Evolutionary conservation across 2,888 invertebrate genomes (phyloP), one percentile per base, ranked within the genome.

Genomic region (Tuberolachnus salignus): DNA sequence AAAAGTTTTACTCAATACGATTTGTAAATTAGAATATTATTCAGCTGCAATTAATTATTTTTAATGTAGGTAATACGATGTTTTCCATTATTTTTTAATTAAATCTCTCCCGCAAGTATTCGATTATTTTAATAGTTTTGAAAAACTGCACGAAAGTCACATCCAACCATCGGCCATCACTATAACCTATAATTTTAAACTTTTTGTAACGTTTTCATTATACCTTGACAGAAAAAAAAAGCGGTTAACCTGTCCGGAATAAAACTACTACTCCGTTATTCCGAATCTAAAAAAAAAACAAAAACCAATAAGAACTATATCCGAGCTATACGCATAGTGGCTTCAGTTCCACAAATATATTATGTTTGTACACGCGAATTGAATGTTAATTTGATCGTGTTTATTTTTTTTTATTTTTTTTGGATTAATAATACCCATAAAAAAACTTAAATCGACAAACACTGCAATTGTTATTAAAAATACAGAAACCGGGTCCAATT

Each of bases 201-300:
- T 61, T 51, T 34, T 44, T 13, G 16, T 0, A 34, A 73, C 13
- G 16, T 73, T 63, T 72, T 51, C 21, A 11, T 13, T 26, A 49
- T 14, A 9, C 26, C 1, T 3, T 9, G n/a, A 34, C 3, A 34
- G 6, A 34, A 34, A 34, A 34, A 34, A 34, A n/a, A 46, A 23
- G n/a, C 23, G 19, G 55, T 57, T 34, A n/a, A n/a, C n/a, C n/a
- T n/a, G n/a, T 57, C 23, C 14, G n/a, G 21, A 57, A 57, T 57
- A 44, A 57, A 57, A 23, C 44, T n/a, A 23, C 19, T 59, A 1
- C 3, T 44, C 53, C 19, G 9, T 26, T 2, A 19, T 59, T 46
- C n/a, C 46, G n/a, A 71, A 46, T 71, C 21, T 59, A 71, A 59
- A 3, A 61, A 34, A 61, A 53, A 55, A 26, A 59, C 23, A 26